phyloP scores from a whole-genome alignment of 2,113 vertebrate genomes.

The Sprattus sprattus region DNA sequence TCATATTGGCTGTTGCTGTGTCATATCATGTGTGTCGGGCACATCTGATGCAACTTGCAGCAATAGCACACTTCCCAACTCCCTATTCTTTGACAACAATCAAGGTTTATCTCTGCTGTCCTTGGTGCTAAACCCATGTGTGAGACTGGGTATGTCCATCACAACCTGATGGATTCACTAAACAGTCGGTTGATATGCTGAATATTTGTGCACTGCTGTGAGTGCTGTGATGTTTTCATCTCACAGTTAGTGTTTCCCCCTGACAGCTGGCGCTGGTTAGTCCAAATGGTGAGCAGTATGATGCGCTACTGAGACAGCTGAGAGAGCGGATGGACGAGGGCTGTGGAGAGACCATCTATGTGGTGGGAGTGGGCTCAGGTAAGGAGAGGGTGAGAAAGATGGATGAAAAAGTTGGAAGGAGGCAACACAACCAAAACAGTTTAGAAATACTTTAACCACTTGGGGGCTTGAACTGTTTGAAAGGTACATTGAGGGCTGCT shows the following conservation, averaged over 20 bases:
- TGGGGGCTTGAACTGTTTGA: not conserved
- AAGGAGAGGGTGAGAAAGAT: conserved; percentile 45
- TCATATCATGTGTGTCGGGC: not conserved
- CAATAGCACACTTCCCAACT: not conserved
- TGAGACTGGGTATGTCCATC: not conserved
- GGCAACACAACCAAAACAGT: not conserved
- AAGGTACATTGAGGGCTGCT: not conserved
- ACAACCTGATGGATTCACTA: not conserved
- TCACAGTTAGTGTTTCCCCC: not conserved
- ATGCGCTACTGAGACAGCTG: conserved; percentile 92
- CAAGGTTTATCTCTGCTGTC: not conserved
- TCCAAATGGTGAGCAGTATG: conserved; percentile 94
- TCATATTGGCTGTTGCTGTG: not conserved
- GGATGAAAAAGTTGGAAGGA: not conserved
- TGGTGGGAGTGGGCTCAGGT: conserved; percentile 98
- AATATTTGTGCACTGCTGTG: not conserved
- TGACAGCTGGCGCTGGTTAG: conserved; percentile 92
- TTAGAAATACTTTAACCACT: not conserved
- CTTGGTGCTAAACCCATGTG: not conserved
- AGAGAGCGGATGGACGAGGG: conserved; percentile 96
- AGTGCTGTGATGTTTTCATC: not conserved
- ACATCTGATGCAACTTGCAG: not conserved
- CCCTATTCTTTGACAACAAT: not conserved
- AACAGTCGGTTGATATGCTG: not conserved
- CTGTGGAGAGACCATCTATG: conserved; percentile 97